Evolutionary conservation across 1,140 invertebrate genomes (phyloP).

Genomic region (Lethocerus indicus): DNA sequence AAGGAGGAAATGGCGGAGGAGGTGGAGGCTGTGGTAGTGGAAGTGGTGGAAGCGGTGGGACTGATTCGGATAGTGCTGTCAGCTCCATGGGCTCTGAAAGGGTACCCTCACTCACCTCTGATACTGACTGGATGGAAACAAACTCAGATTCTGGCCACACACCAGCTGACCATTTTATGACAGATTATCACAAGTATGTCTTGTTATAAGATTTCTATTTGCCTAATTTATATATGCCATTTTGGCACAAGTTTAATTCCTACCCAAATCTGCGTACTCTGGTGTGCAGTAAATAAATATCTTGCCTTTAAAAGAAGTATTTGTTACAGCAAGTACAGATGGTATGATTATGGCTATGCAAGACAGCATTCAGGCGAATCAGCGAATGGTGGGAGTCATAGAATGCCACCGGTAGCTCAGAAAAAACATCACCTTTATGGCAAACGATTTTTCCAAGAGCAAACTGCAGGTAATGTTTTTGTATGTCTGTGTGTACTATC

Average conservation of each 20-base stretch:
- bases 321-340: conserved; percentile 43
- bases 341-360: conserved; percentile 53
- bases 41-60: conserved; percentile 20
- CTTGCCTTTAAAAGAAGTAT: no score
- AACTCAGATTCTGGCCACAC: conserved; percentile 66
- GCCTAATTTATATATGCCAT: no score
- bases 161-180: conserved; percentile 34
- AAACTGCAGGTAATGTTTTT: conserved; percentile 8
- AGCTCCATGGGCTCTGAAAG: conserved; percentile 81
- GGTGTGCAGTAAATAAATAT: no score
- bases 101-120: conserved; percentile 69
- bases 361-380: conserved; percentile 24
- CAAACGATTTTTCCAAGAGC: conserved; percentile 59
- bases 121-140: conserved; percentile 75
- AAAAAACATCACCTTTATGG: conserved; percentile 88
- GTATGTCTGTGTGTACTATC: neutral
- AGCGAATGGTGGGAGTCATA: conserved; percentile 18
- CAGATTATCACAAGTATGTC: neutral
- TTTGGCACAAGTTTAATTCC: no score
- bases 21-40: no score
- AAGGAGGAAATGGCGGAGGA: no score
- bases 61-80: conserved; percentile 55
- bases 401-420: conserved; percentile 46
- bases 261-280: no score
- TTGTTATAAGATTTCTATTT: conserved; percentile 7